Conservation (phyloP, 2,888 invertebrate species). For the Malthinus flaveolus region DNA sequence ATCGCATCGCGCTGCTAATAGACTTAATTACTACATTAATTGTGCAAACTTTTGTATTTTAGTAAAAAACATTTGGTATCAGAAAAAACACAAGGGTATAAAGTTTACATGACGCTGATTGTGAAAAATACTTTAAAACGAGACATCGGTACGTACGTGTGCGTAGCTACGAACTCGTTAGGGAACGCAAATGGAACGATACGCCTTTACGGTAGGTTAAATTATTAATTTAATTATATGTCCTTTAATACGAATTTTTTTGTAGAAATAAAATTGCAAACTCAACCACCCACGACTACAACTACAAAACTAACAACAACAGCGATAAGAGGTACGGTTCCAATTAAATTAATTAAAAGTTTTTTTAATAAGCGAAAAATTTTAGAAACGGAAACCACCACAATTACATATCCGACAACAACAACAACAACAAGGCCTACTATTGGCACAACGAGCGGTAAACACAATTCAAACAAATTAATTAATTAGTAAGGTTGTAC, state of each 20-base stretch:
- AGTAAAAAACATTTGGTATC: conserved; percentile 64
- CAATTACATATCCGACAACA: conserved; percentile 17
- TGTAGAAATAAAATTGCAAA: conserved; percentile 22
- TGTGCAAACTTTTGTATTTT: background rate
- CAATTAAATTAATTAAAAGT: background rate
- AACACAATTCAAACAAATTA: background rate
- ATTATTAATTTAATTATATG: background rate
- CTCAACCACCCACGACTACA: conserved; percentile 17
- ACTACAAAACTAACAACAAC: background rate
- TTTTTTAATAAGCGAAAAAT: no score
- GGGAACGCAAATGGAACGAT: conserved; percentile 72
- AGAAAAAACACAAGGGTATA: conserved; percentile 68
- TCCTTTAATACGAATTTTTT: background rate
- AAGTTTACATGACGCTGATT: conserved; percentile 65
- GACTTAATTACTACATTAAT: no score
- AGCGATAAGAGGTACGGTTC: conserved; percentile 9
- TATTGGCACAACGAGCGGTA: conserved; percentile 10
- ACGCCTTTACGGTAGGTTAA: conserved; percentile 63
- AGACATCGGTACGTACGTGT: conserved; percentile 61
- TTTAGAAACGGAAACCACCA: background rate
- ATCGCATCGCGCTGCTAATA: no score
- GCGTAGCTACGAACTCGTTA: conserved; percentile 71
- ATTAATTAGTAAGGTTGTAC: no score
- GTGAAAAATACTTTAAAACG: conserved; percentile 57
- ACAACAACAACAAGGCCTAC: background rate